These are phyloP conservation scores for Sphyrna mokarran DNA, from an alignment of 2,113 vertebrate genomes.

Conservation along the genomic window DNA sequence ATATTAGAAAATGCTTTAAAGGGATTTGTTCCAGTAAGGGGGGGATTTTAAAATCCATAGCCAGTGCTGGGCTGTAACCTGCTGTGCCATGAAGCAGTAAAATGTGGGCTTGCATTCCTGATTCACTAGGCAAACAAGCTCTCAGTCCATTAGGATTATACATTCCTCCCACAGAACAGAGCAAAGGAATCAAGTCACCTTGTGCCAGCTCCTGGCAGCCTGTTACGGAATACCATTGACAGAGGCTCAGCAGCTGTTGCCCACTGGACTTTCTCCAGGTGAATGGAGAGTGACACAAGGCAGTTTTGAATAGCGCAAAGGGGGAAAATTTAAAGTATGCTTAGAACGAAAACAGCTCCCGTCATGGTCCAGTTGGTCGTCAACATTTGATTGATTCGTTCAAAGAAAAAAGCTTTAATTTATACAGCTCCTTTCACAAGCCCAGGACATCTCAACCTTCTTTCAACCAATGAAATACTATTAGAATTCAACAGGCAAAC, in stretches of 20 bases:
- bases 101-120: not conserved
- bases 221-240: not conserved
- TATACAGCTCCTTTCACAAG: not conserved
- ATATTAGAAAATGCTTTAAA: not conserved
- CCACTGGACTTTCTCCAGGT: not conserved
- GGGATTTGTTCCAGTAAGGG: not conserved
- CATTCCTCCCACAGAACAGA: no score
- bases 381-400: not conserved
- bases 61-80: not conserved
- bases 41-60: not conserved
- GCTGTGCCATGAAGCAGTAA: not conserved
- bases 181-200: not conserved
- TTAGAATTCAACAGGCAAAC: not conserved
- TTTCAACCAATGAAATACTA: not conserved
- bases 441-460: not conserved
- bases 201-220: not conserved
- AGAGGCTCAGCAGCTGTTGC: not conserved
- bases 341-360: not conserved
- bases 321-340: not conserved
- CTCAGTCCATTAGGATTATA: not conserved
- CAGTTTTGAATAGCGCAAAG: not conserved
- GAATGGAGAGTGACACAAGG: not conserved
- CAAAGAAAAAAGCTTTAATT: not conserved
- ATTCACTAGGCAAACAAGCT: not conserved
- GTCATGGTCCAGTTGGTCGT: not conserved